phyloP scores from a whole-genome alignment of 2,797 vertebrate genomes.

The Rhabdomys pumilio region DNA sequence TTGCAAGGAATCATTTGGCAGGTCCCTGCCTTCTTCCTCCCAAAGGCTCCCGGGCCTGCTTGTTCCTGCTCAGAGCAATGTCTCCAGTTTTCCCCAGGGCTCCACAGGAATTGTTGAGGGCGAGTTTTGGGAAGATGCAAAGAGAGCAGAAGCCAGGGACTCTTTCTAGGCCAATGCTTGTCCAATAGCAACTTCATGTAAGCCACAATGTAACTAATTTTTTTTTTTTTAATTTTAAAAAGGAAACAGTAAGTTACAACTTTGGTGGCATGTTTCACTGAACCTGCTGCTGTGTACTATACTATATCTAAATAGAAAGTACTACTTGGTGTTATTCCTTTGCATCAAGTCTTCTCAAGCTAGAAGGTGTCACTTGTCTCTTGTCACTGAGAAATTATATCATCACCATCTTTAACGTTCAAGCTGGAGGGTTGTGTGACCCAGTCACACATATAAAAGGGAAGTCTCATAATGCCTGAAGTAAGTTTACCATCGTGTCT shows the following conservation, averaged over 20 bases:
- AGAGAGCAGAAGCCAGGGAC: neutral
- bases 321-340: neutral
- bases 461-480: neutral
- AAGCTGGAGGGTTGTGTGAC: neutral
- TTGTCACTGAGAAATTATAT: neutral
- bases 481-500: neutral
- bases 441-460: neutral
- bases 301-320: neutral
- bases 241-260: constrained; percentile 16
- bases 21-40: constrained; percentile 64
- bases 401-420: neutral
- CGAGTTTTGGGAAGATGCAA: neutral
- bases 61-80: constrained; percentile 3
- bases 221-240: neutral
- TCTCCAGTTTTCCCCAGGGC: constrained; percentile 39
- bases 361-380: neutral
- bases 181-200: neutral
- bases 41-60: constrained; percentile 19
- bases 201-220: neutral
- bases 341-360: neutral
- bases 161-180: neutral
- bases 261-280: neutral
- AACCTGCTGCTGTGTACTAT: neutral
- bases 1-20: constrained; percentile 51
- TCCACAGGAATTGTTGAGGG: neutral